A percentile compares a stretch with the other conserved stretches of the same genome.
These are phyloP conservation scores for Channallabes apus DNA, from an alignment of 2,797 vertebrate species.

Conservation along the genomic window DNA sequence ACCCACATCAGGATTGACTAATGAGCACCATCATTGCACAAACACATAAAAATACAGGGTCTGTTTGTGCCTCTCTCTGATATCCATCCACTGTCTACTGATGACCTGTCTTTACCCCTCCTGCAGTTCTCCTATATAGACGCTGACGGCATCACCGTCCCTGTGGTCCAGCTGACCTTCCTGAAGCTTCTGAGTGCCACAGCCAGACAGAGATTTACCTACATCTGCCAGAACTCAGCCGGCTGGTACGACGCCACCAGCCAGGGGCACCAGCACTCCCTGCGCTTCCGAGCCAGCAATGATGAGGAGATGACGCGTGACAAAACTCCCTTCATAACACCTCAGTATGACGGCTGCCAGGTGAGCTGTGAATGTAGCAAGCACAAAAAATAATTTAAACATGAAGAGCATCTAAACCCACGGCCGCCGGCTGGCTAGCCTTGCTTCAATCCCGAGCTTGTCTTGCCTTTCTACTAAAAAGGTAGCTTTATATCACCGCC, in stretches of 20 bases:
- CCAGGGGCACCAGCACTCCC: constrained; percentile 69
- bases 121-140: constrained; percentile 87
- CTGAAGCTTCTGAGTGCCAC: constrained; percentile 86
- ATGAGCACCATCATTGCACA: constrained; percentile 1
- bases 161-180: constrained; percentile 89
- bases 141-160: constrained; percentile 78
- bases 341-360: constrained; percentile 85
- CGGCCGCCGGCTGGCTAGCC: background rate
- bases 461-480: background rate
- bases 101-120: background rate
- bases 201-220: constrained; percentile 84
- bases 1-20: constrained; percentile 9
- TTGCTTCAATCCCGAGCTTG: background rate
- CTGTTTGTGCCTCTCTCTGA: too few relatives aligned
- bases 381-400: background rate
- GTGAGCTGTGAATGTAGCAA: constrained; percentile 64
- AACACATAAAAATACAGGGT: background rate
- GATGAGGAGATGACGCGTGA: constrained; percentile 82
- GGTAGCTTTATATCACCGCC: background rate
- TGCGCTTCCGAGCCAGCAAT: constrained; percentile 81
- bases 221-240: constrained; percentile 83
- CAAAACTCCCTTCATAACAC: constrained; percentile 73
- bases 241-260: constrained; percentile 82
- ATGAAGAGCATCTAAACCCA: background rate
- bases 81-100: background rate